Percentiles rank a stretch among this genome's conserved stretches.
phyloP scores from a whole-genome alignment of 2,888 invertebrate species.

The Junonia oenone region DNA sequence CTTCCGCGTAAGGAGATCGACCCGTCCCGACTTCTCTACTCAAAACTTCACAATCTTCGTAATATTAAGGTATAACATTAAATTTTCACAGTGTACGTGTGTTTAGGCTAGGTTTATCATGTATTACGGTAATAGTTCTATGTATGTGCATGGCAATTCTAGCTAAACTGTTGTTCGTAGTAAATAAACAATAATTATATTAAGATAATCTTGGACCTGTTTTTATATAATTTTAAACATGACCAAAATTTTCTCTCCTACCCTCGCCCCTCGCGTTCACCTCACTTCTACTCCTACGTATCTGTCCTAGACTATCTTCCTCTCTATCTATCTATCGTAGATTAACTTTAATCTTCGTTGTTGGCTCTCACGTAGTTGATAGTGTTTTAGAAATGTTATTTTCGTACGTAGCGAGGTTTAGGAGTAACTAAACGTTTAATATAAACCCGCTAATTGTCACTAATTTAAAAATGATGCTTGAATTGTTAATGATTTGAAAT shows the following conservation, averaged over 20 bases:
- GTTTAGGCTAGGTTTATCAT: constrained; percentile 66
- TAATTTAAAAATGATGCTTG: constrained; percentile 52
- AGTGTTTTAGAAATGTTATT: constrained; percentile 64
- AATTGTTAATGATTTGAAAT: constrained; percentile 31
- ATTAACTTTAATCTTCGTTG: constrained; percentile 69
- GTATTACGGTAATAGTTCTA: constrained; percentile 57
- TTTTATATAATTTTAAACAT: constrained; percentile 45
- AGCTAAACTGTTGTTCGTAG: constrained; percentile 75
- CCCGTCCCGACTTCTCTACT: constrained; percentile 48
- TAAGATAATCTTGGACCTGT: constrained; percentile 48
- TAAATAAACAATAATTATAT: constrained; percentile 71
- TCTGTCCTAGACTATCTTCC: constrained; percentile 20
- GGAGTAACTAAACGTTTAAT: constrained; percentile 40
- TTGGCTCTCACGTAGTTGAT: constrained; percentile 65
- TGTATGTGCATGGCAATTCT: constrained; percentile 72
- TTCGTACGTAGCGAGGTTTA: constrained; percentile 66
- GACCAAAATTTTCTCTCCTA: constrained; percentile 43
- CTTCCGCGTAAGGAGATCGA: constrained; percentile 39
- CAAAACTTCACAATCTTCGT: constrained; percentile 48
- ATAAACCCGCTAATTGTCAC: constrained; percentile 62
- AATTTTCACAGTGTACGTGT: constrained; percentile 66
- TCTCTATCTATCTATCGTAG: constrained; percentile 36
- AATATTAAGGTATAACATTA: constrained; percentile 52
- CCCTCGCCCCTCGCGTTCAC: constrained; percentile 15
- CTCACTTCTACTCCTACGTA: constrained; percentile 17